phyloP scores from a whole-genome alignment of 2,797 vertebrate genomes.

The Pseudochaenichthys georgianus region DNA sequence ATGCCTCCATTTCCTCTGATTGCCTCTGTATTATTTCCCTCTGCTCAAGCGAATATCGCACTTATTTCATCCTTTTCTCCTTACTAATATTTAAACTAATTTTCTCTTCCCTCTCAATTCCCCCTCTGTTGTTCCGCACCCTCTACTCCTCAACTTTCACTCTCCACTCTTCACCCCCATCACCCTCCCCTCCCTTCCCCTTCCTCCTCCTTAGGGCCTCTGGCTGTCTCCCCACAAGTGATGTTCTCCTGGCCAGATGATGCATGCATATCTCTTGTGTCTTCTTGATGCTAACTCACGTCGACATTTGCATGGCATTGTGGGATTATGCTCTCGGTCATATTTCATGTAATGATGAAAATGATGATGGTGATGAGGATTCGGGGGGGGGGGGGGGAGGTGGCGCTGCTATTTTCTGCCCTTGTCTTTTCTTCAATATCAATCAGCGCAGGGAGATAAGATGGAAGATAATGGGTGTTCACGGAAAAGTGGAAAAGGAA shows the following conservation, averaged over 20 bases:
- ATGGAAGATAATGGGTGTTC: constrained; percentile 69
- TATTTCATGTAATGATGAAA: constrained; percentile 87
- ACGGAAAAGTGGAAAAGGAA: constrained; percentile 36
- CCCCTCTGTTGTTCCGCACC: constrained; percentile 51
- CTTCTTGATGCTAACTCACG: constrained; percentile 85
- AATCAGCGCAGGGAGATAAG: constrained; percentile 75
- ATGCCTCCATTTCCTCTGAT: constrained; percentile 82
- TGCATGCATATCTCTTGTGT: constrained; percentile 86
- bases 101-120: constrained; percentile 52
- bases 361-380: constrained; percentile 85
- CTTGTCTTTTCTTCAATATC: constrained; percentile 81
- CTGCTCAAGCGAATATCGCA: constrained; percentile 40
- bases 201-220: constrained; percentile 76
- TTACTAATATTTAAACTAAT: constrained; percentile 46
- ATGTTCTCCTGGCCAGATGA: constrained; percentile 87
- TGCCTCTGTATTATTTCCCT: constrained; percentile 74
- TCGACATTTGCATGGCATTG: constrained; percentile 83
- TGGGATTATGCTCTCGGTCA: constrained; percentile 87
- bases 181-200: neutral
- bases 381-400: constrained; percentile 46
- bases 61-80: constrained; percentile 42
- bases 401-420: constrained; percentile 73
- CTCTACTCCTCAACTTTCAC: constrained; percentile 35
- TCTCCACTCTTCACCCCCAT: constrained; percentile 24
- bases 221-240: constrained; percentile 87